Base-by-base conservation (phyloP, 2,888 invertebrate genomes). In the Thecocarcelia acutangulata region DNA sequence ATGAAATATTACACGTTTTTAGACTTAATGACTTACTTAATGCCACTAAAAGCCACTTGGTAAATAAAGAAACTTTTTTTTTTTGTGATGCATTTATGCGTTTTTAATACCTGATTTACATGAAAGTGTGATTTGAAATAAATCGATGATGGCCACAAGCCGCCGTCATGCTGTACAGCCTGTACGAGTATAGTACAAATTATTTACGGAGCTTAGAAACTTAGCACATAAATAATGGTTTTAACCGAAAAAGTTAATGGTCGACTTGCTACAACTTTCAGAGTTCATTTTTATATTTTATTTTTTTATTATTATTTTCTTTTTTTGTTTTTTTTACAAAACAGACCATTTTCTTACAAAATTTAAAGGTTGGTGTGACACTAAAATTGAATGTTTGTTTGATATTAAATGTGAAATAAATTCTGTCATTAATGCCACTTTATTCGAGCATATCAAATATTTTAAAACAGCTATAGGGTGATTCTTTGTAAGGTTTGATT, bases 1-100 rank as follows among this genome's bases (percentile, higher is more conserved):
- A 69, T 74, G 74, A 80, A 69, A 58, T 64, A 70, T 75, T 75
- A 75, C 69, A 58, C 64, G 63, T 75, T 64, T 75, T 56, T 46
- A 64, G 13, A 56, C 64, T 58, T 69, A 63, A 59, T 61, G 50
- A 58, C 70, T 70, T 64, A 66, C 50, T 75, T 42, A 40, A 66
- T 54, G 33, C 21, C 21, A 46, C 17, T 54, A 37, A 24, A 54
- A 33, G 48, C 52, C n/a, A n/a, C n/a, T n/a, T n/a, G n/a, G n/a
- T n/a, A n/a, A n/a, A n/a, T n/a, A n/a, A 19, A n/a, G 33, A 11
- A 17, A 52, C 42, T 15, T n/a, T 50, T 42, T 28, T 15, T n/a
- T 50, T 42, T 28, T 37, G 15, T 24, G 50, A 19, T 48, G 58
- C 42, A 15, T 15, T 37, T 37, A 42, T 21, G 28, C 33, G 58